Evolutionary conservation across 1,140 invertebrate genomes (phyloP).

Genomic region (Heterodera schachtii): DNA sequence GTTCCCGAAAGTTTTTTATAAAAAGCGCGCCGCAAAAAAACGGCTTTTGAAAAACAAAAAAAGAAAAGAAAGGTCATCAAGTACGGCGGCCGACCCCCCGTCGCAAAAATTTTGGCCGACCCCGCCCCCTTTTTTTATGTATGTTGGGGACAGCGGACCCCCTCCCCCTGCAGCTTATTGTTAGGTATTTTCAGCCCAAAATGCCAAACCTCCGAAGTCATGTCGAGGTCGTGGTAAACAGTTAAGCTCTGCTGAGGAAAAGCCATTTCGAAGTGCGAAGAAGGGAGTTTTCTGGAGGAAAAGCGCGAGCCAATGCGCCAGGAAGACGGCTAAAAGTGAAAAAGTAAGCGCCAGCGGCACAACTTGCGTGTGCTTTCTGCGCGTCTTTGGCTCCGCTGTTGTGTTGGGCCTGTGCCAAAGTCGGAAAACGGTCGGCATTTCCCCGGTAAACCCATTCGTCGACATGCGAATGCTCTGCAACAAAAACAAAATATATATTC

Average conservation of each 20-base stretch:
- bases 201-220: background rate
- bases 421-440: slow-evolving; percentile 35
- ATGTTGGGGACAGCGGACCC: no score
- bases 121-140: no score
- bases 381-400: background rate
- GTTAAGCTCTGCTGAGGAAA: background rate
- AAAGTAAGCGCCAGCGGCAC: background rate
- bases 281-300: background rate
- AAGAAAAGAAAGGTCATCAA: no score
- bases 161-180: no score
- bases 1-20: no score
- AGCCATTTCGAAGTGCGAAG: slow-evolving; percentile 32
- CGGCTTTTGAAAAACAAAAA: no score
- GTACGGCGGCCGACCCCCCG: no score
- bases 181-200: no score
- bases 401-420: slow-evolving; percentile 21
- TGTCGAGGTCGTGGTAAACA: background rate
- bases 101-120: no score
- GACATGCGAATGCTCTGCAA: slow-evolving; percentile 28
- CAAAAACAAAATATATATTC: background rate
- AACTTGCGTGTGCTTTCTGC: background rate
- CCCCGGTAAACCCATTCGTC: slow-evolving; percentile 42
- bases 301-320: background rate
- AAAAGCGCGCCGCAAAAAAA: slow-evolving; percentile 11
- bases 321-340: background rate